Percentiles rank a stretch among this genome's conserved stretches.
These are phyloP conservation scores for Odontamblyopus rebecca DNA, from an alignment of 2,797 vertebrate genomes.

Conservation along the genomic window DNA sequence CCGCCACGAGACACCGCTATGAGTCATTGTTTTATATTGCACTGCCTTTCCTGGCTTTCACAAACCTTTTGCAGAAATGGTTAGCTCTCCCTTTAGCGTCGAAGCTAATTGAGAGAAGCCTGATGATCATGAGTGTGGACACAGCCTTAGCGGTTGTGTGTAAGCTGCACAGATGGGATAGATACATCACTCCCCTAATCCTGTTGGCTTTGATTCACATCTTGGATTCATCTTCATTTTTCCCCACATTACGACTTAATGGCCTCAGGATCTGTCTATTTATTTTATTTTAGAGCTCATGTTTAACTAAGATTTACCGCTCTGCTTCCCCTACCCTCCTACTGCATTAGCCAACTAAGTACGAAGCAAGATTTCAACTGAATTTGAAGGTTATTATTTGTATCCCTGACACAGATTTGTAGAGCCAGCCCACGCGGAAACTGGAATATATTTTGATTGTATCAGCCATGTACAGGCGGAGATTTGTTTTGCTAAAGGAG, in stretches of 20 bases:
- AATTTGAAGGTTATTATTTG: slow-evolving; percentile 51
- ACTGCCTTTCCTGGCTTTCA: background rate
- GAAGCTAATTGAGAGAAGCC: background rate
- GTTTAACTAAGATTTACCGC: slow-evolving; percentile 60
- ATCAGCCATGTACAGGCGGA: slow-evolving; percentile 41
- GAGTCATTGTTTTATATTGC: background rate
- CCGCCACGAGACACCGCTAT: background rate
- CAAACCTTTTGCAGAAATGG: background rate
- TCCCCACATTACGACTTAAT: slow-evolving; percentile 62
- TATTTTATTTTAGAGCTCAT: slow-evolving; percentile 52
- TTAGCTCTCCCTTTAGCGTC: background rate
- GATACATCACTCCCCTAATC: slow-evolving; percentile 65
- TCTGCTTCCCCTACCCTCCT: slow-evolving; percentile 33
- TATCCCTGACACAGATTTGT: slow-evolving; percentile 27
- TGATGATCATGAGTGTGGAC: slow-evolving; percentile 6
- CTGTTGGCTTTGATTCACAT: slow-evolving; percentile 60
- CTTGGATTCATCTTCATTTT: slow-evolving; percentile 46
- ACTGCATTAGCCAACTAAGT: slow-evolving; percentile 53
- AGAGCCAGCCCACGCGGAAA: slow-evolving; percentile 21
- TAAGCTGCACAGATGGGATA: slow-evolving; percentile 49
- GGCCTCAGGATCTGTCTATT: slow-evolving; percentile 61
- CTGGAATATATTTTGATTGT: slow-evolving; percentile 54
- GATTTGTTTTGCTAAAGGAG: slow-evolving; percentile 41
- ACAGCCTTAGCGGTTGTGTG: slow-evolving; percentile 28
- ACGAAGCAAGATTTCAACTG: slow-evolving; percentile 50